Conservation (phyloP, 2,888 invertebrate genomes). For the Gymnosoma rotundatum region DNA sequence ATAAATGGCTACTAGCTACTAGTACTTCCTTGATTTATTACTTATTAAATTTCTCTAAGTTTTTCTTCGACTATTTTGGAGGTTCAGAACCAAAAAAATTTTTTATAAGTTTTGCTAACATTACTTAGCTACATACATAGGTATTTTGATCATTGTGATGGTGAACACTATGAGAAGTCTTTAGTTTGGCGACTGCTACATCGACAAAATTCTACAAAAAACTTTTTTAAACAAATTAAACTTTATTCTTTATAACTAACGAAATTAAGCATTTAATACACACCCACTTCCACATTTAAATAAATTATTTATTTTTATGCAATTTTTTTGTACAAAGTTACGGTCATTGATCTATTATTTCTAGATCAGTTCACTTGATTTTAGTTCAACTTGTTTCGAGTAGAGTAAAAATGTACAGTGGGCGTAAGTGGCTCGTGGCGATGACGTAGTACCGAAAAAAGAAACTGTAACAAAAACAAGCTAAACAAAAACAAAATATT, state of each 20-base stretch:
- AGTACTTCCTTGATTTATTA: too few relatives aligned
- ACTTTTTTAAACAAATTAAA: too few relatives aligned
- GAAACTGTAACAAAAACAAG: slow-evolving; percentile 14
- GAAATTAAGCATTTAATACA: slow-evolving; percentile 14
- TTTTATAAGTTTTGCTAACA: too few relatives aligned
- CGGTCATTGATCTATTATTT: slow-evolving; percentile 66
- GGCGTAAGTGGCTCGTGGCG: slow-evolving; percentile 70
- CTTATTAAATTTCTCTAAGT: too few relatives aligned
- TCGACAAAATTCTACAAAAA: too few relatives aligned
- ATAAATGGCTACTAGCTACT: too few relatives aligned
- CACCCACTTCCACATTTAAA: slow-evolving; percentile 27
- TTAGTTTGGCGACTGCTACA: too few relatives aligned
- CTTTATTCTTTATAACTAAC: background rate
- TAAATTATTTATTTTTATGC: background rate
- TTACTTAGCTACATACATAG: too few relatives aligned
- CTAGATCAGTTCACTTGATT: slow-evolving; percentile 63
- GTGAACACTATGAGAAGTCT: too few relatives aligned
- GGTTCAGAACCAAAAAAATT: too few relatives aligned
- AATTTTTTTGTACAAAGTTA: slow-evolving; percentile 26
- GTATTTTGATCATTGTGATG: too few relatives aligned
- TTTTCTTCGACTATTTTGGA: too few relatives aligned
- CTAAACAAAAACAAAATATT: slow-evolving; percentile 31
- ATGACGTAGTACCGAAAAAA: slow-evolving; percentile 62
- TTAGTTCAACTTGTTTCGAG: slow-evolving; percentile 45
- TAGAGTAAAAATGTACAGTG: slow-evolving; percentile 50